Evolutionary conservation across 2,113 vertebrate genomes (phyloP).

Genomic region (Ginglymostoma cirratum): DNA sequence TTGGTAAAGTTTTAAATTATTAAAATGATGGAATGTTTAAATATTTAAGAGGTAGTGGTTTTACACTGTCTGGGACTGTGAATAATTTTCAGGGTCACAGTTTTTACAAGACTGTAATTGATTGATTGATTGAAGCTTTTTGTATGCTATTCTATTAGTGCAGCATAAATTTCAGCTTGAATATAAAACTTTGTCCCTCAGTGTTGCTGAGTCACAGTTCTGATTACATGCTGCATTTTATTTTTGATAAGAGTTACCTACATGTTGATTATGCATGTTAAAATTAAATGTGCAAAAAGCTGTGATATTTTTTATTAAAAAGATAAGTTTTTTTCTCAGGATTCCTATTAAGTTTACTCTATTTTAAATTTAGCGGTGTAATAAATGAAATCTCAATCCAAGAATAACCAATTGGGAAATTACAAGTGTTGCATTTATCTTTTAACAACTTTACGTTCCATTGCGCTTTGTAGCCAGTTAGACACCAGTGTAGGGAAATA

Average conservation of each 20-base stretch:
- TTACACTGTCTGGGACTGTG: conserved; percentile 32
- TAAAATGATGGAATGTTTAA: conserved; percentile 36
- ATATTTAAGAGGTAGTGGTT: conserved; percentile 38
- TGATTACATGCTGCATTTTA: conserved; percentile 38
- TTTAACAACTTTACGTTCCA: neutral
- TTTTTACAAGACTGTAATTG: conserved; percentile 27
- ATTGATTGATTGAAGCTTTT: conserved; percentile 32
- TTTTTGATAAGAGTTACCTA: conserved; percentile 15
- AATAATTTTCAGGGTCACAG: neutral
- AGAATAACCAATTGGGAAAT: neutral
- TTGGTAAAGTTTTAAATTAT: conserved; percentile 36
- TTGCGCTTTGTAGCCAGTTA: neutral
- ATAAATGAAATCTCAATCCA: neutral
- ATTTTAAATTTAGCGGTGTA: neutral
- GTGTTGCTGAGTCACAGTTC: conserved; percentile 33
- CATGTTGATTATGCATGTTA: conserved; percentile 32
- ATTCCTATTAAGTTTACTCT: neutral
- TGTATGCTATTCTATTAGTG: conserved; percentile 31
- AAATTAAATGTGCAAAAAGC: conserved; percentile 27
- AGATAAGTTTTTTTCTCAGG: neutral
- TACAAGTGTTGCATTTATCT: neutral
- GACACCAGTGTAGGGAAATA: neutral
- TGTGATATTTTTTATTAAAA: conserved; percentile 36
- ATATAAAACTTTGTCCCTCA: conserved; percentile 24
- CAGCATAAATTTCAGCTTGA: conserved; percentile 21